Base-by-base conservation (phyloP, 2,888 invertebrate genomes). In the Cyaniris semiargus region DNA sequence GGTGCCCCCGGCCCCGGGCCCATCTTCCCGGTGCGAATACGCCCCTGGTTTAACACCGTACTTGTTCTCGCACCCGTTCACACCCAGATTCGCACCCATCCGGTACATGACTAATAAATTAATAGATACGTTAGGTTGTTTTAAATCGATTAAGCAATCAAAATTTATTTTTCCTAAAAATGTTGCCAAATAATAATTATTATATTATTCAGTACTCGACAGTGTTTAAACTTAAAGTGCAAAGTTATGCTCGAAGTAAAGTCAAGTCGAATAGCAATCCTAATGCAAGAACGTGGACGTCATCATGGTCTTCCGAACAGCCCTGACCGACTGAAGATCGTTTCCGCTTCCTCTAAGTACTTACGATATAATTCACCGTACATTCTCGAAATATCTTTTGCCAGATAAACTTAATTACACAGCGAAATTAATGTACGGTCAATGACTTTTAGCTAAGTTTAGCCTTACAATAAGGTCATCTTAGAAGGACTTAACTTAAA, bases 391-490 rank as follows among this genome's bases (percentile, higher is more conserved):
- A 71, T 71, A 38, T 38, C 71, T 38, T 38, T 60, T 10, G 38
- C 71, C 38, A 8, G 71, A 71, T 38, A 38, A 38, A 23, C 71
- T 23, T 38, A 18, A 38, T 71, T 71, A 71, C 7, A 71, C 10
- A 71, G 3, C 71, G 70, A 70, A 31, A 34, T n/a, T 38, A 70
- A 34, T 70, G 31, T 70, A 8, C 38, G n/a, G 38, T 38, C 71
- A 71, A 38, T n/a, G 71, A 38, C 71, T n/a, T 71, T 66, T 66
- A 66, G 60, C n/a, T 71, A 38, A 34, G 8, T 10, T n/a, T n/a
- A 15, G 71, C 71, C 38, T 71, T 38, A 1, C 10, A 27, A 15
- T 27, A 27, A 66, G 27, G 66, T 71, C 71, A 10, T 3, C 34
- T n/a, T 10, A 38, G 34, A 34, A 66, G 38, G 38, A 34, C 2